Conservation (phyloP, 2,888 invertebrate genomes). For the Watsonalla cultraria region DNA sequence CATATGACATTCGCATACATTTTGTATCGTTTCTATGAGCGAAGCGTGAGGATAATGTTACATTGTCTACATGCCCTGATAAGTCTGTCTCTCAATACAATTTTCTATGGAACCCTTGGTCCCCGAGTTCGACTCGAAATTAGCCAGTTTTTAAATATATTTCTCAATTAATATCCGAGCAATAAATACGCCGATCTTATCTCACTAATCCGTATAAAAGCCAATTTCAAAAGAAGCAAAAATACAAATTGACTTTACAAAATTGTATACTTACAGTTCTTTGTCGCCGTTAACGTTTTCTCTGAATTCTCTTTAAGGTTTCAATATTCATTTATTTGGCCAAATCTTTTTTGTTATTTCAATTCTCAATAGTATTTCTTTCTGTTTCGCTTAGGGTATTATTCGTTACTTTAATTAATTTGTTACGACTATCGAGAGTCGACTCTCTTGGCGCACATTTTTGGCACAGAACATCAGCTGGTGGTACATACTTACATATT, state of each 20-base stretch:
- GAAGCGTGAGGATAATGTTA: too few relatives aligned
- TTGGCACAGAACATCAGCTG: too few relatives aligned
- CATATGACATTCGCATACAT: too few relatives aligned
- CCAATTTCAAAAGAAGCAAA: not conserved
- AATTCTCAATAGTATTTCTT: not conserved
- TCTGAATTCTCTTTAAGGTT: not conserved
- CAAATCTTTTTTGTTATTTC: not conserved
- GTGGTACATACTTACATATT: too few relatives aligned
- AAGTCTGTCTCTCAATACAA: too few relatives aligned
- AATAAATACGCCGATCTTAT: not conserved
- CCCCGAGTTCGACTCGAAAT: not conserved
- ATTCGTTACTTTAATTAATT: not conserved
- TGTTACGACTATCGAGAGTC: too few relatives aligned
- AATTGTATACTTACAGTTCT: not conserved
- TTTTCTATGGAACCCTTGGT: too few relatives aligned
- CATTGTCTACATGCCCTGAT: too few relatives aligned
- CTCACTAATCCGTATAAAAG: conserved; percentile 1
- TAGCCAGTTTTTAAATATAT: not conserved
- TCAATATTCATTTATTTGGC: not conserved
- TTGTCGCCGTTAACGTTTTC: not conserved
- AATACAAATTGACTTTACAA: not conserved
- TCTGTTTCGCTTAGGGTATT: not conserved
- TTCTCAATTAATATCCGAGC: not conserved
- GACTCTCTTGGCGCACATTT: too few relatives aligned
- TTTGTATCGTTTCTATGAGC: too few relatives aligned